A percentile compares a stretch with the other conserved stretches of the same genome.
Conservation (phyloP, 2,888 invertebrate genomes). For the Melanostoma scalare region DNA sequence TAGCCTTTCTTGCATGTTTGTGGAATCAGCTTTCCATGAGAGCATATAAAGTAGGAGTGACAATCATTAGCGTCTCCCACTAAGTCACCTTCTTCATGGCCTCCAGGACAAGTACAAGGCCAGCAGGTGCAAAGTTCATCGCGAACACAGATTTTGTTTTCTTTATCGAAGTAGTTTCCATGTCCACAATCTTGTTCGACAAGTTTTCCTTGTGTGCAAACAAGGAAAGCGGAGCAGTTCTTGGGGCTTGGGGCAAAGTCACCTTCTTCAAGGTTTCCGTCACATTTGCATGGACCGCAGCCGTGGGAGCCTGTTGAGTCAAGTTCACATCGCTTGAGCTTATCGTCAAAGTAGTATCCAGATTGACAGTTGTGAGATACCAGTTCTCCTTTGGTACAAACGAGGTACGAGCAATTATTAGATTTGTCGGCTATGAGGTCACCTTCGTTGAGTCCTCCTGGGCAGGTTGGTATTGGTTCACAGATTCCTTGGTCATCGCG, state of each 20-base stretch:
- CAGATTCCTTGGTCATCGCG: slow-evolving; percentile 44
- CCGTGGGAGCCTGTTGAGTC: no score
- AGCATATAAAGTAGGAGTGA: slow-evolving; percentile 34
- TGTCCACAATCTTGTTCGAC: slow-evolving; percentile 46
- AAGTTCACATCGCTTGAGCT: no score
- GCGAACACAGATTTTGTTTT: neutral
- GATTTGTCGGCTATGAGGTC: slow-evolving; percentile 75
- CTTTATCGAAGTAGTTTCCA: slow-evolving; percentile 10
- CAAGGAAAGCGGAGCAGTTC: slow-evolving; percentile 75
- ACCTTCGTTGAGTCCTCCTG: slow-evolving; percentile 64
- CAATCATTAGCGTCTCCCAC: slow-evolving; percentile 23
- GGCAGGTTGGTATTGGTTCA: neutral
- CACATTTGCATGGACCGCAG: no score
- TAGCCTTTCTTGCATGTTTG: slow-evolving; percentile 26
- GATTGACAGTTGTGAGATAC: slow-evolving; percentile 68
- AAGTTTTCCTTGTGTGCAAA: slow-evolving; percentile 74
- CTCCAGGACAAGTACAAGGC: slow-evolving; percentile 24
- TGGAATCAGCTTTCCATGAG: slow-evolving; percentile 20
- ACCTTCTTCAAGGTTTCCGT: no score
- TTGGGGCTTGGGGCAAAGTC: slow-evolving; percentile 65
- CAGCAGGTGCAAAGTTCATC: slow-evolving; percentile 40
- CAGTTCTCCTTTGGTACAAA: slow-evolving; percentile 72
- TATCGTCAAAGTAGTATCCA: slow-evolving; percentile 75
- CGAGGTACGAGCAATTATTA: slow-evolving; percentile 77
- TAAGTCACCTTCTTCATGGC: slow-evolving; percentile 65